Evolutionary conservation across 2,888 invertebrate genomes (phyloP), one percentile per base, ranked within the genome.

Genomic region (Poecilobothrus nobilitatus): DNA sequence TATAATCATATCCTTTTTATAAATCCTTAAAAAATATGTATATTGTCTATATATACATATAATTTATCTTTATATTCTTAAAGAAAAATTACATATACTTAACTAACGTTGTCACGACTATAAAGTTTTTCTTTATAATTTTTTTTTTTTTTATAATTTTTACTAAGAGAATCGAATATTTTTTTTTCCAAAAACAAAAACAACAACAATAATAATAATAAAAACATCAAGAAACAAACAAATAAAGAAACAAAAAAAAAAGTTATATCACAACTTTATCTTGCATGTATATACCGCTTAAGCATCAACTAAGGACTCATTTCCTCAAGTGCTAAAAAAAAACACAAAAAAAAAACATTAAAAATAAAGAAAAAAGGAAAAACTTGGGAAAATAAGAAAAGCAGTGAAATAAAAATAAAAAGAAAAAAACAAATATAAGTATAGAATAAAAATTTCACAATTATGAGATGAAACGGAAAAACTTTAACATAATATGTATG

Each of bases 221-320:
- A 53, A 53, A 53, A 53, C 53, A 27, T 27, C 27, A 53, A n/a
- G 15, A 18, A 53, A 53, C 2, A 53, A n/a, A 53, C 7, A 18
- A 53, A 12, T 6, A 53, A n/a, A 53, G 18, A 18, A 53, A 12
- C 7, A 53, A 53, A 53, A 2, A 53, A 53, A 18, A 53, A 1
- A 53, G n/a, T 53, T 53, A 53, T 53, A 53, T 53, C 53, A 12
- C 18, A 53, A 53, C 53, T 53, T 53, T 53, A 53, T 53, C 53
- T 53, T 53, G 18, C 7, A 53, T 53, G n/a, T 53, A 53, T 53
- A 53, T 53, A 53, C 53, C 53, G 53, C 53, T 53, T 53, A 53
- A 53, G 53, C 53, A 53, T 53, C 53, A 53, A 53, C 53, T 53
- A 53, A 53, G 53, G 53, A 53, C 53, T 53, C 53, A 53, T 53